phyloP scores from a whole-genome alignment of 2,113 vertebrate species.

The Campylomormyrus tamandua region DNA sequence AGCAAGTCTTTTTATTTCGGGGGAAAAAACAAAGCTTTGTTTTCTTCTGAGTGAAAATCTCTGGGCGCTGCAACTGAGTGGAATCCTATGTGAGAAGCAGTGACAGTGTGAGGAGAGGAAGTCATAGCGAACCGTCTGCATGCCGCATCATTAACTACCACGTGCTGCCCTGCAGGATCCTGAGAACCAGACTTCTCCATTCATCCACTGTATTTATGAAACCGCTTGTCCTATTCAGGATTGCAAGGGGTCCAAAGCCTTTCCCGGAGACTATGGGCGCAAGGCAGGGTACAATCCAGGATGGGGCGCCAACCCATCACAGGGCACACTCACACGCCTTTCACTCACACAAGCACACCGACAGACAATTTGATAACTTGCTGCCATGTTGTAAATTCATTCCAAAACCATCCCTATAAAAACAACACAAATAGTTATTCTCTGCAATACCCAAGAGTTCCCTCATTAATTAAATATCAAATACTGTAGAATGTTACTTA shows the following conservation, averaged over 20 bases:
- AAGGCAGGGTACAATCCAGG: not conserved
- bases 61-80: not conserved
- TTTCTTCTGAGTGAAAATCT: not conserved
- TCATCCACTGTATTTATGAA: not conserved
- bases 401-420: constrained; percentile 14
- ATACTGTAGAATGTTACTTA: constrained; percentile 13
- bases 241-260: no score
- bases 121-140: not conserved
- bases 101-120: not conserved
- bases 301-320: not conserved
- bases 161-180: not conserved
- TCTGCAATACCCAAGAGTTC: not conserved
- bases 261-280: not conserved
- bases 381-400: constrained; percentile 26
- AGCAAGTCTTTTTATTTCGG: not conserved
- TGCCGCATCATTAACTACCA: not conserved
- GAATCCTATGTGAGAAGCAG: not conserved
- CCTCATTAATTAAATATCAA: not conserved
- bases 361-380: constrained; percentile 13
- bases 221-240: not conserved
- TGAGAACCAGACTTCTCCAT: not conserved
- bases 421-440: not conserved
- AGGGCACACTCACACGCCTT: not conserved
- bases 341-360: not conserved
- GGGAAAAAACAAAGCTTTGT: not conserved